These are phyloP conservation scores for Drosophila barbarae DNA, from an alignment of 2,888 invertebrate species.

Conservation along the genomic window DNA sequence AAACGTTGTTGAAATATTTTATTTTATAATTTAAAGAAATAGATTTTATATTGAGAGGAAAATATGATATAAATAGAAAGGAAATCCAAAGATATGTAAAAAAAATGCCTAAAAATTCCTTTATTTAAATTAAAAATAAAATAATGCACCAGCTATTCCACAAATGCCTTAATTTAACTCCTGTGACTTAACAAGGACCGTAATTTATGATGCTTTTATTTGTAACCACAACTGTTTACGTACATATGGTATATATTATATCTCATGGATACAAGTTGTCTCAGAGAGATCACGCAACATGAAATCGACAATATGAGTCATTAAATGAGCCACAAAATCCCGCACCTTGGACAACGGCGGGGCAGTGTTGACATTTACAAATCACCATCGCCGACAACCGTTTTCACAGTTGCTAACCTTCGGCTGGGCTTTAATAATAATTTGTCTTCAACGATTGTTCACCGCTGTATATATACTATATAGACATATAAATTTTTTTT, in stretches of 20 bases:
- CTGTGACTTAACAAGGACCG: neutral
- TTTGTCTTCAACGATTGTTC: conserved; percentile 45
- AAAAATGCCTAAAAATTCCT: fast-evolving
- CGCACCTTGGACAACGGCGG: conserved; percentile 35
- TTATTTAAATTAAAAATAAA: too few species aligned
- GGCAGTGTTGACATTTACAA: conserved; percentile 73
- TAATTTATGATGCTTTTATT: conserved; percentile 11
- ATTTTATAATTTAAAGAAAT: neutral
- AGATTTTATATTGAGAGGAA: too few species aligned
- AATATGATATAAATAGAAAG: too few species aligned
- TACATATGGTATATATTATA: conserved; percentile 4
- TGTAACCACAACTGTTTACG: conserved; percentile 17
- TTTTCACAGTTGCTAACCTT: conserved; percentile 41
- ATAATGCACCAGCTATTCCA: neutral
- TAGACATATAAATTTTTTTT: neutral
- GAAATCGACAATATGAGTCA: conserved; percentile 68
- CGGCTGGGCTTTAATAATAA: conserved; percentile 28
- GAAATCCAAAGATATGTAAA: fast-evolving
- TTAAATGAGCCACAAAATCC: conserved; percentile 47
- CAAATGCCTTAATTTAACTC: neutral
- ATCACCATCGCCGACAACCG: conserved; percentile 57
- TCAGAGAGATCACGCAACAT: conserved; percentile 69
- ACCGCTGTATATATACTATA: conserved; percentile 3
- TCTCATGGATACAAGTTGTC: conserved; percentile 47
- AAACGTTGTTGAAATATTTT: neutral